Base-by-base conservation (phyloP, 2,113 vertebrate genomes). In the Fukomys damarensis region DNA sequence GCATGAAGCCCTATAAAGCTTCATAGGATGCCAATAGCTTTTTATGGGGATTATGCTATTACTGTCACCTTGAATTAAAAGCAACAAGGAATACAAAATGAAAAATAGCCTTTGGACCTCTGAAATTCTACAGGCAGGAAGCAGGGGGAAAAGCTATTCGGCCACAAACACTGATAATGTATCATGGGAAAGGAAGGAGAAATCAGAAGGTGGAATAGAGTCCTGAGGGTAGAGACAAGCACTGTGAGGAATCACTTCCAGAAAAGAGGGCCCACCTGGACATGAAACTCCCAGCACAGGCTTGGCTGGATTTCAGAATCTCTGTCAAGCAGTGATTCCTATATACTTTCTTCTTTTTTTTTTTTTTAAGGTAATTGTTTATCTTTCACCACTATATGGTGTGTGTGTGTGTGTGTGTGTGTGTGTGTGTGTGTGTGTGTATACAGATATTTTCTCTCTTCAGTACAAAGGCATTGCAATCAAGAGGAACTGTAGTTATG, bases 21-120 rank as follows among this genome's bases (percentile, higher is more conserved):
- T 93, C 32, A 70, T n/a, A 96, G 76, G 17, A 92, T 89, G 6
- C 49, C 35, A 7, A 86, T 2, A 86, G 22, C 3, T 68, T 93
- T 93, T 95, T 58, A 77, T 68, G 59, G 72, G 32, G 65, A 63
- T 94, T 93, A 54, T 72, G n/a, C 0, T 80, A 2, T 59, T 26
- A 89, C 7, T 92, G 32, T 87, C 41, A 85, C 10, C 11, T 80
- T 63, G 16, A 84, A 97, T 81, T 88, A 65, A 83, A 93, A 95
- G 30, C 10, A 65, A 30, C 2, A 49, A 43, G 66, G 7, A 88
- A 35, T 30, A 70, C 28, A 96, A 94, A 91, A 70, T 28, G 7
- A 83, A 80, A 68, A 65, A 22, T 68, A 26, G 7, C 8, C 6
- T 74, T 63, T 92, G 41, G 30, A 61, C 22, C 10, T 85, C 22